phyloP scores from a whole-genome alignment of 2,888 invertebrate species.

The Lymantria dispar region DNA sequence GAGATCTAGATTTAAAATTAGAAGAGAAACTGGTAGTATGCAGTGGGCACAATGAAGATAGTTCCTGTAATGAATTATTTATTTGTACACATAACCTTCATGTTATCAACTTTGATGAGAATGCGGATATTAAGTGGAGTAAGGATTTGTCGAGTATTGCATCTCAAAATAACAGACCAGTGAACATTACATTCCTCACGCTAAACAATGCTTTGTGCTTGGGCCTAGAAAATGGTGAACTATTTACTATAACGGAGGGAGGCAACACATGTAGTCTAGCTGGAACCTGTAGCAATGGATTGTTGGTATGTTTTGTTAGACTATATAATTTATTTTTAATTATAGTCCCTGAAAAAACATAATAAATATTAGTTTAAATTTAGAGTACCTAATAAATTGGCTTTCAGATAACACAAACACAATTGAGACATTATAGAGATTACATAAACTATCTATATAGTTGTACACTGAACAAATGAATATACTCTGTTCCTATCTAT shows the following conservation, averaged over 20 bases:
- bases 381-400: no score
- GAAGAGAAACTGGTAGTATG: constrained; percentile 48
- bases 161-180: constrained; percentile 69
- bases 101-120: constrained; percentile 51
- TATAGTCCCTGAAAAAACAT: no score
- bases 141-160: constrained; percentile 52
- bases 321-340: no score
- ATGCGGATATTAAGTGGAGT: constrained; percentile 55
- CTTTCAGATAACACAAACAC: no score
- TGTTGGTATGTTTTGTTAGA: constrained; percentile 50
- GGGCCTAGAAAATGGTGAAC: constrained; percentile 65
- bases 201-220: constrained; percentile 59
- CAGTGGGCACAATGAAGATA: constrained; percentile 60
- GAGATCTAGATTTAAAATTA: constrained; percentile 38
- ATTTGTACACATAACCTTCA: constrained; percentile 63
- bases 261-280: constrained; percentile 51
- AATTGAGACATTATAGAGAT: no score
- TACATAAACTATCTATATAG: no score
- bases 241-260: constrained; percentile 53
- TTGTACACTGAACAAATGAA: no score
- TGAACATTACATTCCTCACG: constrained; percentile 63
- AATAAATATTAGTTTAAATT: no score
- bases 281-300: constrained; percentile 60
- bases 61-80: constrained; percentile 53
- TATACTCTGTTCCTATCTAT: no score